Base-by-base conservation (phyloP, 2,113 vertebrate species). In the Cygnus buccinator region DNA sequence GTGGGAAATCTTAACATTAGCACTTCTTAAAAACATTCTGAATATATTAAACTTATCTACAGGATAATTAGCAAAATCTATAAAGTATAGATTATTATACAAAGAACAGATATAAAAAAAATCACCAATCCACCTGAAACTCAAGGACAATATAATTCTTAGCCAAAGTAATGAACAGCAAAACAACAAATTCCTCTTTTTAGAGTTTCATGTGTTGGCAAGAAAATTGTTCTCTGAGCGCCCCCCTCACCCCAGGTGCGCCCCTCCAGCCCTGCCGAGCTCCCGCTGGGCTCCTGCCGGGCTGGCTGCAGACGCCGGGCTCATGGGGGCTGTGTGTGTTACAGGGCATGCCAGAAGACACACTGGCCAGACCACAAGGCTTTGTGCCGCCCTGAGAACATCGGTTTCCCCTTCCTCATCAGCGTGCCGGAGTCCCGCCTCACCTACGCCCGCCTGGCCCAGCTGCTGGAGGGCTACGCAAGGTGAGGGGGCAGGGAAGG, bases 281-380 rank as follows among this genome's bases (percentile, higher is more conserved):
- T 82, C 22, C 52, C 62, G 57, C 29, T 0, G 1, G 7, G 10
- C 21, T 28, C 22, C 52, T 66, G 57, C 29, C 0, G 1, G 7
- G 9, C 21, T 28, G 16, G 31, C 55, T 1, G 5, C 1, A 0
- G 41, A 13, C 6, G 8, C n/a, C n/a, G 87, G 52, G 52, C 90
- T 87, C 63, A 87, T 39, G 15, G 22, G 28, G 28, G 13, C 55
- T 75, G 11, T 70, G 46, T 92, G 44, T 93, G 44, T 95, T 95
- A 21, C 96, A 99, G 99, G 96, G 95, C 95, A 6, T 99, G 99
- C 94, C 99, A 99, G 98, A 99, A 98, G 97, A 99, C 97, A 31
- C 99, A 99, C 88, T 99, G 99, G 99, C 98, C 99, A 75, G 98
- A 98, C 94, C 99, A 99, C 96, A 99, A 99, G 97, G 96, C 97